A percentile compares a stretch with the other conserved stretches of the same genome.
Conservation (phyloP, 2,113 vertebrate genomes). For the Rhineura floridana region DNA sequence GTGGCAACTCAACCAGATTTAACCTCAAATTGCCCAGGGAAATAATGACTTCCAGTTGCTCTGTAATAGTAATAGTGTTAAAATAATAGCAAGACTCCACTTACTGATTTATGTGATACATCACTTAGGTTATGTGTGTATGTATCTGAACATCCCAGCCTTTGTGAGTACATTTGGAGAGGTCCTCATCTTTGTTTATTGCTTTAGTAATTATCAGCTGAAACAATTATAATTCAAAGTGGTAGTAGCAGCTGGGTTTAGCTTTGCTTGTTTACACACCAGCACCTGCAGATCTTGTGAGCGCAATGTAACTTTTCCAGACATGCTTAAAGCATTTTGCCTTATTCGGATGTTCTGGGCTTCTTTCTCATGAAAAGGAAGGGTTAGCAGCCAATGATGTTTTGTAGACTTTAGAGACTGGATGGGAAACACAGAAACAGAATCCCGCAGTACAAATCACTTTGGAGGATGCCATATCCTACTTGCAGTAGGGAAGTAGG, state of each 20-base stretch:
- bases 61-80: background rate
- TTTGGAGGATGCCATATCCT: background rate
- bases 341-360: constrained; percentile 5
- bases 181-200: constrained; percentile 35
- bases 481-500: background rate
- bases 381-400: background rate
- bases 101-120: background rate
- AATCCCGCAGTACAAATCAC: background rate
- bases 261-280: background rate
- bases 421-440: background rate
- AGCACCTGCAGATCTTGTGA: background rate
- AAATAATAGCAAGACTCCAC: background rate
- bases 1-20: background rate
- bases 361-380: constrained; percentile 3
- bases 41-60: background rate
- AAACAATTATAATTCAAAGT: constrained; percentile 8
- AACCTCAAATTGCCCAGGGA: background rate
- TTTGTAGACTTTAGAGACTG: background rate
- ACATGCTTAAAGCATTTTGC: background rate
- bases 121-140: background rate
- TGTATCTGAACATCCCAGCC: constrained; percentile 1
- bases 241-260: background rate
- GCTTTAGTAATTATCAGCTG: constrained; percentile 37
- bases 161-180: constrained; percentile 36
- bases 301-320: constrained; percentile 1